Conservation (phyloP, 2,797 vertebrate genomes). For the Otus scops region DNA sequence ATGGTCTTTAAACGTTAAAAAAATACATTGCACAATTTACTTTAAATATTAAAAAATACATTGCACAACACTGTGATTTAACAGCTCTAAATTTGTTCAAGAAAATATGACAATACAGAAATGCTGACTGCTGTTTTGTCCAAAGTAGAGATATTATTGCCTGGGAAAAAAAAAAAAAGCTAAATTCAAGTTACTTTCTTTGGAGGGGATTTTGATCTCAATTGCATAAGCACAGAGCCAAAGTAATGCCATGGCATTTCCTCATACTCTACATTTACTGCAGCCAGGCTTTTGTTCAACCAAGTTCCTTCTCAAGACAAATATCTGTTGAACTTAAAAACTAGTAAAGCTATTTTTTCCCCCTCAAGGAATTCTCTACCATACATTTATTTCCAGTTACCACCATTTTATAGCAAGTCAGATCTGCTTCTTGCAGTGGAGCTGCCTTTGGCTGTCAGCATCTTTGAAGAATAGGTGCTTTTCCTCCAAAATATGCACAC, state of each 20-base stretch:
- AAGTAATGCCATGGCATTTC: background rate
- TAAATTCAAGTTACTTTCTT: background rate
- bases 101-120: background rate
- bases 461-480: background rate
- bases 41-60: background rate
- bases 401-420: background rate
- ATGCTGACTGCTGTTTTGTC: background rate
- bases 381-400: background rate
- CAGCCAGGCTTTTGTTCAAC: background rate
- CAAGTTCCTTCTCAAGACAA: background rate
- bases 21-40: background rate
- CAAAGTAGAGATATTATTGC: background rate
- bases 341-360: background rate
- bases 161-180: background rate
- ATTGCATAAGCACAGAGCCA: background rate
- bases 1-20: background rate
- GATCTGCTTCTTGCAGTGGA: background rate
- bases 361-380: background rate
- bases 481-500: background rate
- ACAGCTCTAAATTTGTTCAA: background rate
- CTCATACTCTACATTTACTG: background rate
- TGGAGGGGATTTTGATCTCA: background rate
- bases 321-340: background rate
- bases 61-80: background rate
- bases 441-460: background rate